phyloP scores from a whole-genome alignment of 1,140 invertebrate species.

The Zaprionus gabonicus region DNA sequence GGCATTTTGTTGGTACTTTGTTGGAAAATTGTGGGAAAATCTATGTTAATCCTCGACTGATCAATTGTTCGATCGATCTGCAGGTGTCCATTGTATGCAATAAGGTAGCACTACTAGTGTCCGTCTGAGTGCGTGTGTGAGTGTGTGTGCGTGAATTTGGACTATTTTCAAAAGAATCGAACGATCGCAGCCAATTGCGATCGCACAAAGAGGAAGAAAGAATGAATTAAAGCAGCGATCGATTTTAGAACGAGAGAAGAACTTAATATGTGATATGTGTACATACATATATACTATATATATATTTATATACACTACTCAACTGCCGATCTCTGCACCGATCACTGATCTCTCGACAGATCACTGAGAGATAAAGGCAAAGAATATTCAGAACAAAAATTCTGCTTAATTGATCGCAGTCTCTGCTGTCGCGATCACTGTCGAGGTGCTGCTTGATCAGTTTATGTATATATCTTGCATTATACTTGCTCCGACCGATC shows the following conservation, averaged over 20 bases:
- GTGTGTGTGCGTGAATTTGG: slow-evolving; percentile 25
- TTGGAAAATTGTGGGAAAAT: slow-evolving; percentile 78
- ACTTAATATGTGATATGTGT: not conserved
- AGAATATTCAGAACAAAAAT: too few species aligned
- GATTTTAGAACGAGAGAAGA: not conserved
- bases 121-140: not conserved
- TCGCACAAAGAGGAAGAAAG: not conserved
- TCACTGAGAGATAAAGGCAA: not conserved
- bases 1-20: slow-evolving; percentile 54
- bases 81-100: slow-evolving; percentile 61
- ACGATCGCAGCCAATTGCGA: slow-evolving; percentile 25
- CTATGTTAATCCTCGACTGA: slow-evolving; percentile 69
- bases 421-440: not conserved
- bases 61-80: slow-evolving; percentile 71
- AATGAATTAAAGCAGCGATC: not conserved
- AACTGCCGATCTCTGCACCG: too few species aligned
- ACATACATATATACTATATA: not conserved
- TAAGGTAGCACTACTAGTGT: not conserved
- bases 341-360: not conserved
- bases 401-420: too few species aligned
- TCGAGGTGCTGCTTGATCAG: too few species aligned
- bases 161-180: slow-evolving; percentile 58
- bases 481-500: not conserved
- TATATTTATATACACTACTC: too few species aligned
- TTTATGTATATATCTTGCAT: not conserved